Evolutionary conservation across 2,797 vertebrate genomes (phyloP).

Genomic region (Aplochiton taeniatus): DNA sequence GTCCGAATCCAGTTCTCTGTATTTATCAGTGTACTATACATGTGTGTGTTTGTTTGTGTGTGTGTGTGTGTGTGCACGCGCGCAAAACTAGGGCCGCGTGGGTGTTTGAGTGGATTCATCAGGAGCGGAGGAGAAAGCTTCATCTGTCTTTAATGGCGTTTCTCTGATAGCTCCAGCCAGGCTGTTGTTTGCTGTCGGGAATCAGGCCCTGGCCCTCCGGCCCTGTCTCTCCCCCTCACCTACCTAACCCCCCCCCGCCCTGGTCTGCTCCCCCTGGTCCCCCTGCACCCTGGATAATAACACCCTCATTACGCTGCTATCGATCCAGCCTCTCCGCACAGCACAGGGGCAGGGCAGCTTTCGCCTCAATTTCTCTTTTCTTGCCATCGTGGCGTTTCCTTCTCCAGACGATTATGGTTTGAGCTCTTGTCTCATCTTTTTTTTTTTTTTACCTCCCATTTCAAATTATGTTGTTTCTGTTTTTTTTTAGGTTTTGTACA

Average conservation of each 20-base stretch:
- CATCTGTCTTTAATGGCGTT: slow-evolving; percentile 65
- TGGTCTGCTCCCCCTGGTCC: slow-evolving; percentile 41
- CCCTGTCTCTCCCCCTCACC: slow-evolving; percentile 14
- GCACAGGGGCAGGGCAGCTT: slow-evolving; percentile 64
- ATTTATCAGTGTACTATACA: neutral
- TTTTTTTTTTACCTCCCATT: neutral
- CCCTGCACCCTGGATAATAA: slow-evolving; percentile 71
- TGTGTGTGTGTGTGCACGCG: neutral
- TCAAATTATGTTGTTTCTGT: neutral
- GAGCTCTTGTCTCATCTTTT: neutral
- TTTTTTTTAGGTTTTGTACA: no score
- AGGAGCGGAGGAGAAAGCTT: slow-evolving; percentile 59
- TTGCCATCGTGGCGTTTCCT: slow-evolving; percentile 39
- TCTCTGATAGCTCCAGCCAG: slow-evolving; percentile 60
- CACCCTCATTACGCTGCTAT: slow-evolving; percentile 72
- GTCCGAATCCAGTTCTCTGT: neutral
- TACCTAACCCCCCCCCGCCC: slow-evolving; percentile 36
- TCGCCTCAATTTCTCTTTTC: slow-evolving; percentile 53
- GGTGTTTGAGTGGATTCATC: slow-evolving; percentile 39
- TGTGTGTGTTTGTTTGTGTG: slow-evolving; percentile 3
- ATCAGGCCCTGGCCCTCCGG: slow-evolving; percentile 55
- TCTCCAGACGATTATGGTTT: no score
- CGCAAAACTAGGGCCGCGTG: neutral
- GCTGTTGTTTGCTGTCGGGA: slow-evolving; percentile 74
- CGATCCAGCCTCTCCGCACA: slow-evolving; percentile 61